Evolutionary conservation across 2,113 vertebrate genomes (phyloP), one percentile per base, ranked within the genome.

Genomic region (Hippocampus mohnikei): DNA sequence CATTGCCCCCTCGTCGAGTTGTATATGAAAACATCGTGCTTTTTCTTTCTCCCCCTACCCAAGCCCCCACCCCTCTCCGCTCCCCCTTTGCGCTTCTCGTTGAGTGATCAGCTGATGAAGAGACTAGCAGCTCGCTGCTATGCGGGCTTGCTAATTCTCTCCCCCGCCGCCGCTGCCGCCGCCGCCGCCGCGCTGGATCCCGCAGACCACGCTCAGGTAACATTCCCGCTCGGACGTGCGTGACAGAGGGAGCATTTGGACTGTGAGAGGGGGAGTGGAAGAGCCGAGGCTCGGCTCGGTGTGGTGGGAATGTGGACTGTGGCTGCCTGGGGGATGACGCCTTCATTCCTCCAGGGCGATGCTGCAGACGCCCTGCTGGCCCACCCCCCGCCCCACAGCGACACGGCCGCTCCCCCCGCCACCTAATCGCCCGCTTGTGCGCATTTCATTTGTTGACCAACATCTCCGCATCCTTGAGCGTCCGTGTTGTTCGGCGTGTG

Each of bases 91-190:
- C 85, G 94, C 94, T 94, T 96, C 94, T 93, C 91, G 63, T 91
- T 94, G 94, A 95, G 94, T 96, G 96, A 98, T 98, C 96, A 98
- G 95, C 96, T 98, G 96, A 98, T 98, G 96, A 98, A 98, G 96
- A 98, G 95, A 95, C 95, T 98, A 93, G 96, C 95, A 94, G 95
- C 96, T 94, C 95, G 94, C 94, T 95, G 96, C 95, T 97, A 98
- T 97, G 95, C 96, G 94, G 96, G 95, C 87, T 95, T 98, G 96
- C 95, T 98, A 97, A 98, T 98, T 98, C 97, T 98, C 94, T 98
- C 95, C 94, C 96, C 96, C 94, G 94, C 96, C 95, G 96, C 95
- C 94, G 95, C 95, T 94, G 94, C 95, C 84, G 90, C 94, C 85
- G 89, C 94, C 86, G 95, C 93, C 92, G 94, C 93, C 93, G 33